Percentiles rank a stretch among this genome's conserved stretches.
Conservation (phyloP, 2,888 invertebrate species). For the Pristionchus exspectatus region DNA sequence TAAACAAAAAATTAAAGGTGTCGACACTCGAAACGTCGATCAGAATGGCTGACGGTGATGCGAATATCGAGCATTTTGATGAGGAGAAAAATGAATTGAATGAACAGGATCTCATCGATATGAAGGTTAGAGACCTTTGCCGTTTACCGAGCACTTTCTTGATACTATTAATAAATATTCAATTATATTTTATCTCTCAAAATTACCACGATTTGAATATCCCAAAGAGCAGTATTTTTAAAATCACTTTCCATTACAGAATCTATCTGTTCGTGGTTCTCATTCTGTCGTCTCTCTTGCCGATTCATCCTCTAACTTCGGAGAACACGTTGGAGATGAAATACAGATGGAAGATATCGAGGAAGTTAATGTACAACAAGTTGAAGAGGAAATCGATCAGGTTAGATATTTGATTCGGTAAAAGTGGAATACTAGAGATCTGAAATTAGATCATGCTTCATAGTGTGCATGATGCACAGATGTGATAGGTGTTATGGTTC, state of each 20-base stretch:
- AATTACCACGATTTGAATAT: neutral
- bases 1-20: neutral
- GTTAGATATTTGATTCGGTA: neutral
- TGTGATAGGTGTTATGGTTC: neutral
- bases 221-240: neutral
- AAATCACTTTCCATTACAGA: neutral
- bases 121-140: conserved; percentile 25
- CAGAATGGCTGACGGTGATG: conserved; percentile 25
- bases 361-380: conserved; percentile 34
- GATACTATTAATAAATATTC: too few species aligned
- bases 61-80: conserved; percentile 47
- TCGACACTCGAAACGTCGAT: neutral
- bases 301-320: conserved; percentile 76
- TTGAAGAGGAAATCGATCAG: conserved; percentile 53
- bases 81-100: conserved; percentile 51
- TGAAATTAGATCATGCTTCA: neutral
- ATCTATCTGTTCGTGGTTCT: conserved; percentile 44
- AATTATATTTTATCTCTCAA: too few species aligned
- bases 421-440: neutral
- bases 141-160: neutral
- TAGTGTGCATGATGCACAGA: neutral
- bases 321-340: conserved; percentile 71
- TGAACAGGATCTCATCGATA: conserved; percentile 48
- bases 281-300: conserved; percentile 61
- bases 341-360: conserved; percentile 53